Evolutionary conservation across 2,888 invertebrate genomes (phyloP), one percentile per base, ranked within the genome.

Genomic region (Priocnemis perturbator): DNA sequence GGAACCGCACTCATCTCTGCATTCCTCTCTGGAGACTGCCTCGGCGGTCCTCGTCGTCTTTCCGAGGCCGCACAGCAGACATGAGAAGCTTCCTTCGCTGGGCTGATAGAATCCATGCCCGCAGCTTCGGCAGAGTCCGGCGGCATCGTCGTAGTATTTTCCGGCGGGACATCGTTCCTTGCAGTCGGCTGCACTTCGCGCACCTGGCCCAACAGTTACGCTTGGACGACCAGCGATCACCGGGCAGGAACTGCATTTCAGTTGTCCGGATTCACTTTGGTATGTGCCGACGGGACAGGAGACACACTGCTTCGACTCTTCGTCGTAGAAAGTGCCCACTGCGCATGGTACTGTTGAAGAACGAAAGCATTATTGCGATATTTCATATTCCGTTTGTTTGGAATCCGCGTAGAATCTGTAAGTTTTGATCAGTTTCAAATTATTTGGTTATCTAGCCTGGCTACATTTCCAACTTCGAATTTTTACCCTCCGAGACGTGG

Each of bases 21-120:
- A 97, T 89, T 97, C 97, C 78, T 95, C 94, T 64, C 92, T 92
- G 0, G 97, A 96, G 0, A 96, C 95, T 0, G 97, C 97, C 86
- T 97, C 98, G 5, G 94, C 94, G 2, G 96, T 96, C 60, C 97
- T 92, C 0, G 98, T 98, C 0, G 98, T 98, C 87, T 97, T 96
- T 9, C 97, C 97, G 60, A 96, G 91, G 0, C 97, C 96, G 85
- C 98, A 98, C 0, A 97, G 91, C 64, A 94, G 91, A 85, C 98
- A 98, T 0, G 94, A 92, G 90, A 98, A 97, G 59, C 97, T 95
- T 1, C 97, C 97, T 89, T 97, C 97, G 47, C 93, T 93, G 0
- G 97, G 93, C 87, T 98, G 98, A 89, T 95, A 98, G 86, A 96
- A 97, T 1, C 98, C 98, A 85, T 97, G 96, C 0, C 98, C 98